phyloP scores from a whole-genome alignment of 2,888 invertebrate species.

The Silvanus unidentatus region DNA sequence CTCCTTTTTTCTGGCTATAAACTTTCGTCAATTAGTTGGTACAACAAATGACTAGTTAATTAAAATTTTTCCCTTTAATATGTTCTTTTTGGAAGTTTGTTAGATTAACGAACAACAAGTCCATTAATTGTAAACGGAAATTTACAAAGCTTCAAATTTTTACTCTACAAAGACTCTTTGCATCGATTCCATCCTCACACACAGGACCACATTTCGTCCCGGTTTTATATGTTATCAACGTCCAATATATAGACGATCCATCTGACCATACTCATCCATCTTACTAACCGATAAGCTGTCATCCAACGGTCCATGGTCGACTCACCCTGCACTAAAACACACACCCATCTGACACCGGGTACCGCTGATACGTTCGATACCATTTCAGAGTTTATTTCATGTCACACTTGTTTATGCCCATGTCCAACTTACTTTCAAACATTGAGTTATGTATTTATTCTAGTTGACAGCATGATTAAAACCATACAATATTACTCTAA shows the following conservation, averaged over 20 bases:
- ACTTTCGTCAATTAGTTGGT: no score
- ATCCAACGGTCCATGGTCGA: conserved; percentile 12
- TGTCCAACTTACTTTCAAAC: conserved; percentile 10
- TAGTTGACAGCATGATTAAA: not conserved
- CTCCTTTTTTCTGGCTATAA: no score
- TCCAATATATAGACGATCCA: conserved; percentile 3
- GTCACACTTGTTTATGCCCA: conserved; percentile 13
- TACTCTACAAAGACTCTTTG: no score
- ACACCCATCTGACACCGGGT: conserved; percentile 15
- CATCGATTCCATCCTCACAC: no score
- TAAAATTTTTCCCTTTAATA: no score
- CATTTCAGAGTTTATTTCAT: conserved; percentile 11
- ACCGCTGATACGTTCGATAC: conserved; percentile 8
- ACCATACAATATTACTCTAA: not conserved
- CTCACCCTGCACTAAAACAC: conserved; percentile 15
- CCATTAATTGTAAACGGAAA: no score
- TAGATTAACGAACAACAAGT: no score
- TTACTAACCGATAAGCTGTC: conserved; percentile 23
- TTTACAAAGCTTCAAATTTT: no score
- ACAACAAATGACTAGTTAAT: no score
- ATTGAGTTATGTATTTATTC: conserved; percentile 9
- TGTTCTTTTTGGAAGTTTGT: no score
- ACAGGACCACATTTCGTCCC: not conserved
- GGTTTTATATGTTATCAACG: no score
- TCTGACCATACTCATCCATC: conserved; percentile 21